Base-by-base conservation (phyloP, 2,888 invertebrate genomes). In the Blera fallax region DNA sequence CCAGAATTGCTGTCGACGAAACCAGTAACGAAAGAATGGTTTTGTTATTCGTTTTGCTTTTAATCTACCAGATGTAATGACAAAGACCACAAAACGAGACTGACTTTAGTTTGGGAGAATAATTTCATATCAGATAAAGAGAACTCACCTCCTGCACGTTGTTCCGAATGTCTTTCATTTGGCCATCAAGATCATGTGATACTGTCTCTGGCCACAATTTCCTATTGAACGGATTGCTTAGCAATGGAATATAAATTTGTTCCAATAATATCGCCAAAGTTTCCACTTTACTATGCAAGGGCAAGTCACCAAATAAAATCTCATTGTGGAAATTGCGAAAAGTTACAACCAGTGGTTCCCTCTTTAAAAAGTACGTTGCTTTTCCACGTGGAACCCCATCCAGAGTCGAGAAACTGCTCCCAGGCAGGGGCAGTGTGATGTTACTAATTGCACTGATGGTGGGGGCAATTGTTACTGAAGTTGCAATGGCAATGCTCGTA, bases 11-110 rank as follows among this genome's bases (percentile, higher is more conserved):
- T 88, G 95, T 95, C 40, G 95, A 94, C 18, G 95, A 95, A 89
- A 95, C 94, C 24, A 98, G 98, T 94, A 98, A 95, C 27, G 98
- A 97, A 73, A 98, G 93, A 90, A 98, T 94, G 0, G 97, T 98
- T 93, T 97, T 96, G 88, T 97, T 97, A 87, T 95, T 94, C 93
- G 98, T 95, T 91, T 97, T 97, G 14, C 98, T 98, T 91, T 90
- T 91, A 88, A 92, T 90, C 92, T 92, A 65, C 18, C 6, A 14
- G 40, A 60, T 11, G 24, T 14, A 29, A 40, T 37, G 60, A 54
- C 21, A 52, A 54, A 10, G 8, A n/a, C 2, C 27, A 62, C 18
- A 40, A 37, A 40, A 34, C 45, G n/a, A 18, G 54, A 43, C 4
- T 14, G n/a, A 52, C 45, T 29, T 14, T 11, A 24, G 32, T 45